Conservation (phyloP, 1,140 invertebrate genomes). For the Brachionus koreanus region DNA sequence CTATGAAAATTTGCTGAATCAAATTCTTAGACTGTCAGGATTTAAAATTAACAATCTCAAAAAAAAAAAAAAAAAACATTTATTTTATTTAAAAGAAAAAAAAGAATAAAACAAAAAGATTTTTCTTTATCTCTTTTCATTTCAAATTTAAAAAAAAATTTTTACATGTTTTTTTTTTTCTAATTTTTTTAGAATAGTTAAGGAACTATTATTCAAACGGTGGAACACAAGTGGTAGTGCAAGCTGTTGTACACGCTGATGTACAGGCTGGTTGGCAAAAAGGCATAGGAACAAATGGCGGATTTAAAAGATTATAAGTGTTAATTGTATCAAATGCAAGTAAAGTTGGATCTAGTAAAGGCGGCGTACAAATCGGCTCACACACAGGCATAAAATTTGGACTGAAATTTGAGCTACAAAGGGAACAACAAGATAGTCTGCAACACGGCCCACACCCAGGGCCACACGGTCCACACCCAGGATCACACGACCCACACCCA, state of each 20-base stretch:
- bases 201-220: not conserved
- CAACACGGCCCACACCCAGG: not conserved
- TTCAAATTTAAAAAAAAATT: not conserved
- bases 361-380: not conserved
- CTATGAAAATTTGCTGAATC: not conserved
- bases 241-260: not conserved
- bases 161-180: not conserved
- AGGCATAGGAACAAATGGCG: not conserved
- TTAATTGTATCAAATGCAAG: not conserved
- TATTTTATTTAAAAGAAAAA: too few relatives aligned
- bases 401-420: not conserved
- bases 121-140: too few relatives aligned
- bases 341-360: not conserved
- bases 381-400: not conserved
- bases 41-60: too few relatives aligned
- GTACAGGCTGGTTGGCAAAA: not conserved
- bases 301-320: not conserved
- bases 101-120: too few relatives aligned
- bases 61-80: too few relatives aligned
- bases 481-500: not conserved
- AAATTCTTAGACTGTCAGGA: too few relatives aligned
- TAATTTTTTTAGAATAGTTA: not conserved
- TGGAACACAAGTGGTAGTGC: not conserved
- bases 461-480: not conserved
- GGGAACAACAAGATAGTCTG: not conserved